A percentile compares a stretch with the other conserved stretches of the same genome.
These are phyloP conservation scores for Pygathrix nemaeus DNA, from an alignment of 2,113 vertebrate species.

Conservation along the genomic window DNA sequence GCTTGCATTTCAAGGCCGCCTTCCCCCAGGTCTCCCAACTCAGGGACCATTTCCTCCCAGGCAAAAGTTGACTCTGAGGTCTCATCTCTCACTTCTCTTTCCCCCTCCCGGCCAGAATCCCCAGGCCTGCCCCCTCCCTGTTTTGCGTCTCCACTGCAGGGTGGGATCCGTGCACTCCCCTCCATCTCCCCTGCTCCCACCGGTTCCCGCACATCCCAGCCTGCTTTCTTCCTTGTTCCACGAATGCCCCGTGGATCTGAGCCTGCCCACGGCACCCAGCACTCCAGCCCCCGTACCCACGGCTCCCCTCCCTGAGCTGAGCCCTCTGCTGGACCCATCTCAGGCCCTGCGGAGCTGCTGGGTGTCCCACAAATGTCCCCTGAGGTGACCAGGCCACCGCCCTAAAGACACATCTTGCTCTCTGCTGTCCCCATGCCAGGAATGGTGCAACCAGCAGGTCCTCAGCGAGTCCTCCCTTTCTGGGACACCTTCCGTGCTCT, in stretches of 20 bases:
- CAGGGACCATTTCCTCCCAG: neutral
- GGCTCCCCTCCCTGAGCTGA: neutral
- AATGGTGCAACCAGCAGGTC: neutral
- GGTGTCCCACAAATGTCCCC: neutral
- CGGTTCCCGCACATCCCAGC: neutral
- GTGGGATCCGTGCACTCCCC: accelerated
- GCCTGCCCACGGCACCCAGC: neutral
- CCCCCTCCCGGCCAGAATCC: neutral
- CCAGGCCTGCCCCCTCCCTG: neutral
- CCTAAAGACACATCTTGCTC: neutral
- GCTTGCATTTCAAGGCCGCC: too few species aligned
- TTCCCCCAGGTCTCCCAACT: too few species aligned
- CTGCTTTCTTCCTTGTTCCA: neutral
- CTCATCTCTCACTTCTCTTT: neutral
- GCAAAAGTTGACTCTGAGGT: neutral
- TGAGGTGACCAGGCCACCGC: neutral
- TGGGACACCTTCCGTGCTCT: accelerated
- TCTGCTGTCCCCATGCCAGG: neutral
- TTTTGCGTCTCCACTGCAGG: accelerated
- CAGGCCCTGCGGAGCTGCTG: neutral
- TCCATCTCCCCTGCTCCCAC: too few species aligned
- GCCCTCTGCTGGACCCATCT: neutral
- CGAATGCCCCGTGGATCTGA: neutral
- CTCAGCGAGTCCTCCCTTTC: accelerated
- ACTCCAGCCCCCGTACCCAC: neutral